Percentiles rank a stretch among this genome's conserved stretches.
phyloP scores from a whole-genome alignment of 2,113 vertebrate genomes.

The Lamprotornis superbus region DNA sequence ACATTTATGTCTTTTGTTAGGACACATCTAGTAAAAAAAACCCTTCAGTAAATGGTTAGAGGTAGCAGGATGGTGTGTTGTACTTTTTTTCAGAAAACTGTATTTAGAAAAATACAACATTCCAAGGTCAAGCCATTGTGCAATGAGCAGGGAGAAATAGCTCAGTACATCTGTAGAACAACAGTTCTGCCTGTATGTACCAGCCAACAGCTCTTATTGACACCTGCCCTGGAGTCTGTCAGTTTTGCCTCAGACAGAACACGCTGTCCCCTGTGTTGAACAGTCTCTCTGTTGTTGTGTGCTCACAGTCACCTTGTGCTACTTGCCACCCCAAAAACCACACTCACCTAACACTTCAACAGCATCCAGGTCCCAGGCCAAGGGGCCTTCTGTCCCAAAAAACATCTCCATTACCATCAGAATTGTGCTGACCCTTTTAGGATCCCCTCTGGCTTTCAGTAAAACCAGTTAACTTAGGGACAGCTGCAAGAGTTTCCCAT shows the following conservation, averaged over 20 bases:
- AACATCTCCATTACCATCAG: not conserved
- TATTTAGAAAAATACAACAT: not conserved
- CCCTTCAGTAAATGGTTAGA: not conserved
- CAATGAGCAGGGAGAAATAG: not conserved
- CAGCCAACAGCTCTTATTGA: not conserved
- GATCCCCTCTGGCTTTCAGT: not conserved
- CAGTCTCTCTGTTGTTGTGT: not conserved
- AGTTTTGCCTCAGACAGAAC: not conserved
- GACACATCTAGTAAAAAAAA: not conserved
- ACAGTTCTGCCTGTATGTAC: not conserved
- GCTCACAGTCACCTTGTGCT: not conserved
- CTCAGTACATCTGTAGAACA: not conserved
- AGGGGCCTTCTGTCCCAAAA: not conserved
- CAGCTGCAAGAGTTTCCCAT: not conserved
- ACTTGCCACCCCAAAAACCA: not conserved
- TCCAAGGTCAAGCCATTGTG: not conserved
- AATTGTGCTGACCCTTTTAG: not conserved
- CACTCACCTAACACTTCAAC: not conserved
- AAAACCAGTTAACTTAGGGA: not conserved
- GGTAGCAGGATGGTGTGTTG: not conserved
- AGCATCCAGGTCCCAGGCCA: not conserved
- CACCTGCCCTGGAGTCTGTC: not conserved
- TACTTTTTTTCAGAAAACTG: not conserved
- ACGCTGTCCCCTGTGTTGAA: fast-evolving
- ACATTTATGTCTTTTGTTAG: not conserved